Base-by-base conservation (phyloP, 2,113 vertebrate species). In the Irena cyanogastra region DNA sequence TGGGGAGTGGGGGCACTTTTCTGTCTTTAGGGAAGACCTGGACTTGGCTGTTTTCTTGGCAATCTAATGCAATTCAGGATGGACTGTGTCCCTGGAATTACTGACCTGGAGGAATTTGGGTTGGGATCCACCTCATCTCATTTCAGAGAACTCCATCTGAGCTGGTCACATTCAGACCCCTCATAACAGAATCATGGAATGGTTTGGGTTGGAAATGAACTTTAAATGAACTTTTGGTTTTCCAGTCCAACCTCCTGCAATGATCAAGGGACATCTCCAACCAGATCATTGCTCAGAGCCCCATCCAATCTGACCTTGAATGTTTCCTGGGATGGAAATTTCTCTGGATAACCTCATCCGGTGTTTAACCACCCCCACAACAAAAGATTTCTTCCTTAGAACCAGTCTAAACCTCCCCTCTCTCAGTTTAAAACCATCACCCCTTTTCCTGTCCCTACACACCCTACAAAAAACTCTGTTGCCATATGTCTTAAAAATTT, bases 1-100 rank as follows among this genome's bases (percentile, higher is more conserved):
- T 14, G 13, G 3, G 21, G 23, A 59, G 2, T 4, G 6, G 4
- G 8, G 26, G 1, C 7, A 28, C 1, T 7, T 49, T 65, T 75
- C 13, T 54, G 0, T 71, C 10, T 89, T 64, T 50, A 59, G 49
- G 19, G 28, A 71, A 3, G 31, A 42, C 4, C n/a, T 14, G 26
- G 33, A 20, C 2, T 59, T 30, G 22, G 63, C 23, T 72, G 4
- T 13, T 33, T 54, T 68, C 44, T 65, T 15, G 10, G 1, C 15
- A 76, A 16, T 21, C 28, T 12, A 49, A 49, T 30, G 28, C 4
- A 37, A 71, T 56, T 47, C n/a, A 80, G 45, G 20, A 41, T 17
- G 18, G 35, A 5, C 13, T 41, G 13, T 71, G 42, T n/a, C 14
- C 28, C 23, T 84, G 28, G 6, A 85, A 69, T 33, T 26, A n/a